Evolutionary conservation across 2,113 vertebrate genomes (phyloP).

Genomic region (Fregata magnificens): DNA sequence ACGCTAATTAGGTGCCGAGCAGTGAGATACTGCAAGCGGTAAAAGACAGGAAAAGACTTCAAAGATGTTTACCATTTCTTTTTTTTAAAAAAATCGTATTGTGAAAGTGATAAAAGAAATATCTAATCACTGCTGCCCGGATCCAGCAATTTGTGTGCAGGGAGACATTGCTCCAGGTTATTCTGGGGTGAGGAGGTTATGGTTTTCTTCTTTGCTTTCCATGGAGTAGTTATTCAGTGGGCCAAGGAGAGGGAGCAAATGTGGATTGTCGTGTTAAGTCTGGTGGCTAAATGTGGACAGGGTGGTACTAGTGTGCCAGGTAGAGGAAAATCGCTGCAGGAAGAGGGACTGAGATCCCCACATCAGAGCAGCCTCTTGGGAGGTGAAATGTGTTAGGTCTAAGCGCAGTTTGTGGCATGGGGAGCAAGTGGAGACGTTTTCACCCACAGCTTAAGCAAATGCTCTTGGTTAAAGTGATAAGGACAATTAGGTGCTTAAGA

Average conservation of each 20-base stretch:
- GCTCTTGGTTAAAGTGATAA: background rate
- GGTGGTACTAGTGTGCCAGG: background rate
- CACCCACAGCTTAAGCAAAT: background rate
- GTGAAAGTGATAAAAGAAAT: background rate
- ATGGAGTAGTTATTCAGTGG: background rate
- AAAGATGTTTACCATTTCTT: background rate
- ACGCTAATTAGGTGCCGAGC: slow-evolving; percentile 3
- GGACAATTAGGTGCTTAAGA: background rate
- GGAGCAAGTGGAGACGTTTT: background rate
- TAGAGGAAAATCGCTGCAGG: background rate
- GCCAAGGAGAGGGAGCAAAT: background rate
- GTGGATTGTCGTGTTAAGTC: background rate
- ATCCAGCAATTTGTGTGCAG: background rate
- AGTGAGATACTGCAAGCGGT: background rate
- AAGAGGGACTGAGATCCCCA: background rate
- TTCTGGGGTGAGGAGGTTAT: background rate
- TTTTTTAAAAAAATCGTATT: background rate
- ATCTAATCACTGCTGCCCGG: background rate
- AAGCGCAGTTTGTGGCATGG: background rate
- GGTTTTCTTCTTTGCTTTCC: background rate
- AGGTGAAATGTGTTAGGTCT: background rate
- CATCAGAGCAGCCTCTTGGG: background rate
- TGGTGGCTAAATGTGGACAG: background rate
- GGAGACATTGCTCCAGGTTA: background rate
- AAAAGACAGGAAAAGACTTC: slow-evolving; percentile 16